These are phyloP conservation scores for Syrrhaptes paradoxus DNA, from an alignment of 2,113 vertebrate genomes.

Conservation along the genomic window DNA sequence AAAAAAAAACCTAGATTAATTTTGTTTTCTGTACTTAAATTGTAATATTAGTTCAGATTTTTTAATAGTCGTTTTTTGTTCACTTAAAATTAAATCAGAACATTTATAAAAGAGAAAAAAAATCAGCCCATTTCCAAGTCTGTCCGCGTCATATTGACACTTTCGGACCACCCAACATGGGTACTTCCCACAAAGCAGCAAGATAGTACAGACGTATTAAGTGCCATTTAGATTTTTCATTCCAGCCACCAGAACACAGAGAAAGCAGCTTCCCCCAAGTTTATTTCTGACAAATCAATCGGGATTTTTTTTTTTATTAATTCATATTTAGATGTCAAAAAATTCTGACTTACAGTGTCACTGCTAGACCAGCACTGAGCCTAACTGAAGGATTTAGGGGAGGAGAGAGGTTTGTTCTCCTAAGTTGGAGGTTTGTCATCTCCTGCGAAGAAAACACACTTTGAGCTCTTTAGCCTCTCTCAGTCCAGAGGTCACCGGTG, in stretches of 20 bases:
- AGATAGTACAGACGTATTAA: not conserved
- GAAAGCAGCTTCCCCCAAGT: not conserved
- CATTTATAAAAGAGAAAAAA: not conserved
- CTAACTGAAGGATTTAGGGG: not conserved
- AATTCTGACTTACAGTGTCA: not conserved
- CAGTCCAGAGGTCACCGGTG: not conserved
- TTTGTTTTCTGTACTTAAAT: not conserved
- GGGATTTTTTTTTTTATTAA: not conserved
- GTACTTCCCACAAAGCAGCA: not conserved
- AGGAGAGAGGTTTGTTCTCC: not conserved
- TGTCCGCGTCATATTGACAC: fast-evolving
- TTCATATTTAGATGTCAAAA: not conserved
- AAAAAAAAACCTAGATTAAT: not conserved
- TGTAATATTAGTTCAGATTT: not conserved
- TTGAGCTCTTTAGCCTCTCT: not conserved
- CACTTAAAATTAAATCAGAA: not conserved
- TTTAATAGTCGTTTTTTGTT: not conserved
- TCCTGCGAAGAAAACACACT: not conserved
- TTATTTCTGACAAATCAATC: not conserved
- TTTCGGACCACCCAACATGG: fast-evolving
- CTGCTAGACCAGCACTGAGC: fast-evolving
- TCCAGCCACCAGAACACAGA: not conserved
- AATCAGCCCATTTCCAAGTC: not conserved
- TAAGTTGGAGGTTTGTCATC: not conserved
- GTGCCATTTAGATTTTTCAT: not conserved